Conservation (phyloP, 2,797 vertebrate species). For the Limnodromus scolopaceus region DNA sequence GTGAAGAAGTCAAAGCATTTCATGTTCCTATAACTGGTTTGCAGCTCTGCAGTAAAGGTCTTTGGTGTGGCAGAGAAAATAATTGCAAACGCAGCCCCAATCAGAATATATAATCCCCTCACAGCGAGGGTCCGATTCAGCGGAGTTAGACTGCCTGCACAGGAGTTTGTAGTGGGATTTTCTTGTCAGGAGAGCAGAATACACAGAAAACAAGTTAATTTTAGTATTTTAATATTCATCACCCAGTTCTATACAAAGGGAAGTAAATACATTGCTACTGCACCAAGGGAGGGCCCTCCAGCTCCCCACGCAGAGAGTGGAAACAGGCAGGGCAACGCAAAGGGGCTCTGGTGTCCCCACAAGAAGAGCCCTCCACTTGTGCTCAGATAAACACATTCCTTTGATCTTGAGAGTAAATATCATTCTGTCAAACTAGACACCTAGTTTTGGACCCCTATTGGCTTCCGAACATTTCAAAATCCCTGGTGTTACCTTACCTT, state of each 20-base stretch:
- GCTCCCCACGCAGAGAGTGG: not conserved
- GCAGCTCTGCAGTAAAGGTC: constrained; percentile 60
- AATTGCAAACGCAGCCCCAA: constrained; percentile 61
- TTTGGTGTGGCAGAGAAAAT: constrained; percentile 63
- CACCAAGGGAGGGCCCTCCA: not conserved
- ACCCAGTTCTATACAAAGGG: not conserved
- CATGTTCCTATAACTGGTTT: constrained; percentile 71
- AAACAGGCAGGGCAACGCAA: not conserved
- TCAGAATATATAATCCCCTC: constrained; percentile 66
- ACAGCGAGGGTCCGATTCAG: constrained; percentile 21
- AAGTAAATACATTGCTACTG: not conserved
- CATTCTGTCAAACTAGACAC: not conserved
- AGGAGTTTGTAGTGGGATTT: constrained; percentile 28
- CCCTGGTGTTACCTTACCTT: not conserved
- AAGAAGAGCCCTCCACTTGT: not conserved
- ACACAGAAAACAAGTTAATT: constrained; percentile 54
- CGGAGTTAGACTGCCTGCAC: not conserved
- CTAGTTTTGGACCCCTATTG: not conserved
- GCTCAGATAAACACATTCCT: not conserved
- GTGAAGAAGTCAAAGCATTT: constrained; percentile 74
- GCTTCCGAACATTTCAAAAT: not conserved
- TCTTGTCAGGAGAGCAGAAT: constrained; percentile 48
- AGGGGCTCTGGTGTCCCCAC: not conserved
- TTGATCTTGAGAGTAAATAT: not conserved
- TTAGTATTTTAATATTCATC: constrained; percentile 16